Conservation (phyloP, 1,140 invertebrate species). For the Mycetomoellerius zeteki region DNA sequence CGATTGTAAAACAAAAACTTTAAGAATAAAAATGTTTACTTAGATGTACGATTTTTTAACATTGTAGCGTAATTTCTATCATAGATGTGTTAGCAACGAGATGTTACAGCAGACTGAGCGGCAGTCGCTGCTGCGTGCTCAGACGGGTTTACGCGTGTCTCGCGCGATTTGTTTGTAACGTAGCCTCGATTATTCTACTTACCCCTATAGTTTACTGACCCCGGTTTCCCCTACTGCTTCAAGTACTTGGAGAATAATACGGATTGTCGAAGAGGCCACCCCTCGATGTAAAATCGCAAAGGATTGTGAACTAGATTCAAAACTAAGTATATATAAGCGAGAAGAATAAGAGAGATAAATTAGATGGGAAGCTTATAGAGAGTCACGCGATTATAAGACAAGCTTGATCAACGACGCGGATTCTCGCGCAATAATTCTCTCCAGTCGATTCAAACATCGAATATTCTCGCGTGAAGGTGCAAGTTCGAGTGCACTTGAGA, state of each 20-base stretch:
- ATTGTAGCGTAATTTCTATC: too few relatives aligned
- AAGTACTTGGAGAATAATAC: not conserved
- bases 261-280: not conserved
- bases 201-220: too few relatives aligned
- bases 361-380: not conserved
- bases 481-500: not conserved
- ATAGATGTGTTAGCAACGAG: too few relatives aligned
- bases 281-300: not conserved
- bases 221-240: not conserved
- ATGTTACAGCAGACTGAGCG: too few relatives aligned
- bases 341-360: not conserved
- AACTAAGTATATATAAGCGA: not conserved
- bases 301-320: not conserved
- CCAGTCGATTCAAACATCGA: constrained; percentile 19
- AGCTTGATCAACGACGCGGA: constrained; percentile 1
- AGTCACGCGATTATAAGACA: not conserved
- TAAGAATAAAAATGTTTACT: too few relatives aligned
- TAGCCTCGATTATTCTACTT: too few relatives aligned
- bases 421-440: not conserved
- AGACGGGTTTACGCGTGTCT: too few relatives aligned
- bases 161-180: too few relatives aligned
- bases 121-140: too few relatives aligned
- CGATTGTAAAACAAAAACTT: too few relatives aligned
- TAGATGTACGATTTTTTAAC: too few relatives aligned
- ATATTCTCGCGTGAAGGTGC: not conserved